Evolutionary conservation across 1,140 invertebrate genomes (phyloP), one percentile per base, ranked within the genome.

Genomic region (Asbolus verrucosus): DNA sequence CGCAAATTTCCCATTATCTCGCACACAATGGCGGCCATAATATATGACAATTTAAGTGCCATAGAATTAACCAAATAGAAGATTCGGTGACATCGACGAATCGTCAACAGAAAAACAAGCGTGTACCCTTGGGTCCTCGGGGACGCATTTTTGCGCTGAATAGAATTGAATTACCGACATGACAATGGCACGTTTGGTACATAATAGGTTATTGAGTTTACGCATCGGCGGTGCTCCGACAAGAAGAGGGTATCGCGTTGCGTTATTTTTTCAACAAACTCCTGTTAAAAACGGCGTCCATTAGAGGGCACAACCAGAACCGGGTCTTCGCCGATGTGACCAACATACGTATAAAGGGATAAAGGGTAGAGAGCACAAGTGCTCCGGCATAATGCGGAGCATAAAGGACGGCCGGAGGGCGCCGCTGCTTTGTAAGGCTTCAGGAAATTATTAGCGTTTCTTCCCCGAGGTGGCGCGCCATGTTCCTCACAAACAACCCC

Each of bases 21-120:
- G n/a, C 8, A 8, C 33, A 72, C 70, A 72, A 72, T 72, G 33
- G 65, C 24, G 6, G 6, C 50, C 33, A 72, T 59, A 72, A 72
- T 72, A 67, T 8, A 68, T 50, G 65, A 66, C 70, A 67, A 72
- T 72, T 72, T 72, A 72, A 72, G 70, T 43, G 65, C 33, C 63
- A 68, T 50, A 71, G 61, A 63, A 39, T 14, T 21, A 18, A 63
- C 61, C 41, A 63, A 63, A 72, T 41, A 68, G 54, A 41, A 67
- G 39, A 39, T 65, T 66, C 50, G 66, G 66, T 72, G 70, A 72
- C 70, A 72, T 72, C 60, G 62, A 67, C 30, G 43, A 33, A 46
- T 33, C 41, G 43, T 66, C 15, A 60, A 59, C 39, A 41, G 50
- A 71, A 67, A 71, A 72, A 72, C 65, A 68, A 68, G 59, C 65